phyloP scores from a whole-genome alignment of 2,888 invertebrate species.

The Adineta ricciae region DNA sequence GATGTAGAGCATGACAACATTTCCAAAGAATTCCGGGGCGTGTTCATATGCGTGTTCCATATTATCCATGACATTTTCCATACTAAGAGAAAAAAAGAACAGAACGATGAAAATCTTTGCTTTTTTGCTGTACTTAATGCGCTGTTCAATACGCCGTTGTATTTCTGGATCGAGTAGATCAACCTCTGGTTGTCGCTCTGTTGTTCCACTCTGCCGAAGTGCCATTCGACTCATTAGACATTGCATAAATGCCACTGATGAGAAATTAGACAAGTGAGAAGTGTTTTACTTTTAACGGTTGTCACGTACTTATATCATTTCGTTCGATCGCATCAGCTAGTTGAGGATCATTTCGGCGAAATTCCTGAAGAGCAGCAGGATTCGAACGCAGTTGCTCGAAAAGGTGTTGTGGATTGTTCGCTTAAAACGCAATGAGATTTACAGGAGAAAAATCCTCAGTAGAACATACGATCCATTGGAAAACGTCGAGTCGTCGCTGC shows the following conservation, averaged over 20 bases:
- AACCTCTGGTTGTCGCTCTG: too few relatives aligned
- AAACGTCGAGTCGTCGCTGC: not conserved
- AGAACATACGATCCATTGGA: not conserved
- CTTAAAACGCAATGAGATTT: not conserved
- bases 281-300: not conserved
- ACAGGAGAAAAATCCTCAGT: not conserved
- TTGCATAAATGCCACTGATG: not conserved
- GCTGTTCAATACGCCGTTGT: constrained; percentile 29
- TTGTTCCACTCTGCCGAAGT: too few relatives aligned
- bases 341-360: constrained; percentile 26
- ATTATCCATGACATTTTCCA: constrained; percentile 83
- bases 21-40: constrained; percentile 93
- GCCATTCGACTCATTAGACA: not conserved
- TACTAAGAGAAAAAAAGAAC: constrained; percentile 38
- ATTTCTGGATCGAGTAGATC: constrained; percentile 23
- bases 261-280: too few relatives aligned
- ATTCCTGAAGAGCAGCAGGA: not conserved
- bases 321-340: constrained; percentile 24
- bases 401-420: not conserved
- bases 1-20: constrained; percentile 91
- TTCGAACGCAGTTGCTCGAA: constrained; percentile 5
- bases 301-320: constrained; percentile 25
- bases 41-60: constrained; percentile 98
- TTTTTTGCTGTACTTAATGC: not conserved
- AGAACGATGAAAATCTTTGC: not conserved